Conservation (phyloP, 2,888 invertebrate genomes). For the Molanna angustata region DNA sequence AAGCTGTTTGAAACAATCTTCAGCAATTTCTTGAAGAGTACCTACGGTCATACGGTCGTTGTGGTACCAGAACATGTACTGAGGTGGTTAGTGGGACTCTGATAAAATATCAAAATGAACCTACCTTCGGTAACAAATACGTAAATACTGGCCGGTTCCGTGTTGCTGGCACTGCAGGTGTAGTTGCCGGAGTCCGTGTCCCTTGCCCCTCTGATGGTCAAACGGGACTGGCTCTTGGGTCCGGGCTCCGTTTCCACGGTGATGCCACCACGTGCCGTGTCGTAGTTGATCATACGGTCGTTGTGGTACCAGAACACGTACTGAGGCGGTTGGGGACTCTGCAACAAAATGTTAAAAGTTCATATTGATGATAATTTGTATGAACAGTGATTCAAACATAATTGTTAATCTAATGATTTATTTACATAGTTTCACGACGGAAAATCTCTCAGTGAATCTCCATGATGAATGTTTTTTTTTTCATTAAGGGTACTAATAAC, state of each 20-base stretch:
- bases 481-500: too few relatives aligned
- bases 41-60: constrained; percentile 91
- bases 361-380: not conserved
- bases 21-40: constrained; percentile 3
- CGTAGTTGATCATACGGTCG: constrained; percentile 91
- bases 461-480: too few relatives aligned
- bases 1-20: constrained; percentile 3
- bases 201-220: constrained; percentile 79
- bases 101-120: constrained; percentile 36
- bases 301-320: constrained; percentile 97
- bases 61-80: constrained; percentile 95
- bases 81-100: constrained; percentile 91
- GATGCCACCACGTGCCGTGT: constrained; percentile 77
- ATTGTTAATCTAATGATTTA: not conserved
- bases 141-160: constrained; percentile 84
- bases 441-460: too few relatives aligned
- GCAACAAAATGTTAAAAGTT: constrained; percentile 33
- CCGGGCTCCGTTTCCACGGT: constrained; percentile 82
- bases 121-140: constrained; percentile 90
- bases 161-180: constrained; percentile 86
- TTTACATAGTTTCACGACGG: too few relatives aligned
- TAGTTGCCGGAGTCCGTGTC: constrained; percentile 88
- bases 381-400: constrained; percentile 1
- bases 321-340: constrained; percentile 90
- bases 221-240: constrained; percentile 79